phyloP scores from a whole-genome alignment of 2,113 vertebrate species.

The Lepus timidus region DNA sequence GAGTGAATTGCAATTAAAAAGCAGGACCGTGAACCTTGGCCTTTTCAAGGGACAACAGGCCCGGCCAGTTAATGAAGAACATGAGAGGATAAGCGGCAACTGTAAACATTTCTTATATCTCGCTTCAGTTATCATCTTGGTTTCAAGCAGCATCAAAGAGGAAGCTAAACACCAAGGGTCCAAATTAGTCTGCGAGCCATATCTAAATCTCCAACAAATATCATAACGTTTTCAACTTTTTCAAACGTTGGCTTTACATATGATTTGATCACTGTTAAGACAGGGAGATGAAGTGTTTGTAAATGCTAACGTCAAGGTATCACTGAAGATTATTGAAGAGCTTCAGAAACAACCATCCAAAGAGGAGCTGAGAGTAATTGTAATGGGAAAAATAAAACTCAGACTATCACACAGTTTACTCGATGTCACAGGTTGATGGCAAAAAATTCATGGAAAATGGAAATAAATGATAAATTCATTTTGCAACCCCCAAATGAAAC shows the following conservation, averaged over 20 bases:
- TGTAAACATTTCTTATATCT: constrained; percentile 76
- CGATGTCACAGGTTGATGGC: neutral
- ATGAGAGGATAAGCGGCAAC: constrained; percentile 69
- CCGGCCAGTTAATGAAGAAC: constrained; percentile 77
- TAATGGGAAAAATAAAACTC: neutral
- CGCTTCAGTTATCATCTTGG: constrained; percentile 68
- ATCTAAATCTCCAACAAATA: constrained; percentile 67
- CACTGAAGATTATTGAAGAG: neutral
- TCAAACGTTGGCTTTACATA: constrained; percentile 40
- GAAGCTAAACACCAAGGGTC: constrained; percentile 68
- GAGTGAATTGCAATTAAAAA: constrained; percentile 80
- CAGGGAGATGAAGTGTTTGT: neutral
- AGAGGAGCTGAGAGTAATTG: neutral
- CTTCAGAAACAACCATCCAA: neutral
- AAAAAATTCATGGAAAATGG: too few species aligned
- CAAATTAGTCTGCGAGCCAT: constrained; percentile 77
- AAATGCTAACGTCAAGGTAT: neutral
- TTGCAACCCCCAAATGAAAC: too few species aligned
- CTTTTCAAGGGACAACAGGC: constrained; percentile 79
- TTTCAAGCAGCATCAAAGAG: constrained; percentile 67
- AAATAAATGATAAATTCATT: too few species aligned
- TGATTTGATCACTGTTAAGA: constrained; percentile 38
- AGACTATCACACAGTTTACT: neutral
- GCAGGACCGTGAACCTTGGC: constrained; percentile 79
- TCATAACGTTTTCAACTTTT: constrained; percentile 39